These are phyloP conservation scores for Myxocyprinus asiaticus DNA, from an alignment of 2,113 vertebrate genomes.

Conservation along the genomic window DNA sequence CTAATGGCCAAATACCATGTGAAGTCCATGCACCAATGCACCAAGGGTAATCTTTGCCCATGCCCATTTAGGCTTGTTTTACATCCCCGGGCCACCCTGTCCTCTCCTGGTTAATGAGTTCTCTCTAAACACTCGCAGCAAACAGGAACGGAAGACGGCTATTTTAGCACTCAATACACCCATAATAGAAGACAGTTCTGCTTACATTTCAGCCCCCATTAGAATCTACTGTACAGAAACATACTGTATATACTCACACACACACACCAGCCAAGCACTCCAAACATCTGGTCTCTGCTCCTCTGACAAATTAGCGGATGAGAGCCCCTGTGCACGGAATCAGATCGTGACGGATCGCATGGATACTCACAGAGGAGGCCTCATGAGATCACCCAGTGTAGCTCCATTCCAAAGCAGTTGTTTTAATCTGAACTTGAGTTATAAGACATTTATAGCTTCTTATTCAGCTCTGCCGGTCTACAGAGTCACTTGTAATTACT, in stretches of 20 bases:
- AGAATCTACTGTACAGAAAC: conserved; percentile 28
- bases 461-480: neutral
- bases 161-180: conserved; percentile 32
- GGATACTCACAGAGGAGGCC: neutral
- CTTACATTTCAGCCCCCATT: conserved; percentile 57
- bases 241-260: neutral
- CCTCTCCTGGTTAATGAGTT: conserved; percentile 3
- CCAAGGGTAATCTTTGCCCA: no score
- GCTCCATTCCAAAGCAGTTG: neutral
- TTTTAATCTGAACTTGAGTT: neutral
- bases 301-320: neutral
- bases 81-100: neutral
- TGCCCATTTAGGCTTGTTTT: neutral
- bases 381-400: neutral
- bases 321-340: neutral
- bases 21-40: no score
- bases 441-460: neutral
- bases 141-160: conserved; percentile 21
- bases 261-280: neutral
- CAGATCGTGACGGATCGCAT: neutral
- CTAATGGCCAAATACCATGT: no score
- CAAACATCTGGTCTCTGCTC: conserved; percentile 8
- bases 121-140: conserved; percentile 38
- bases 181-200: conserved; percentile 29
- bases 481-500: neutral